Evolutionary conservation across 2,888 invertebrate species (phyloP), one percentile per base, ranked within the genome.

Genomic region (Adela reaumurella): DNA sequence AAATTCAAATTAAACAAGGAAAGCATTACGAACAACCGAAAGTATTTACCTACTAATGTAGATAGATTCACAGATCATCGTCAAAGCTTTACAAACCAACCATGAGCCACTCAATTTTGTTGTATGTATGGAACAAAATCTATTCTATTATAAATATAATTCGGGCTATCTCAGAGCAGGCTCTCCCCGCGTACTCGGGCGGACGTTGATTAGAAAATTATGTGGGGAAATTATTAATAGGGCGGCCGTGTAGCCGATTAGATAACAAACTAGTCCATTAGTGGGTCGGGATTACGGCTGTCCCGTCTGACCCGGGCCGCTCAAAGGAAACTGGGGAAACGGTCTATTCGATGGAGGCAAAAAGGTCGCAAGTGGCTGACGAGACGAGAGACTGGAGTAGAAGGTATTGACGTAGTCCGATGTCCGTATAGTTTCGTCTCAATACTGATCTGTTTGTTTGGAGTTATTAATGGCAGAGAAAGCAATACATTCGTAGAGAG

Each of bases 191-290:
- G 14, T 4, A 8, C 24, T 35, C 59, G 61, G 64, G 67, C 70
- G 70, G 72, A 73, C 72, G 73, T 69, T 76, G 74, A 74, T 74
- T 74, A 74, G 70, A 73, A 74, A 74, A 74, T 73, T 69, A 73
- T 71, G 72, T 72, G 68, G 68, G n/a, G 71, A 74, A 76, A 74
- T 74, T 74, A 74, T 74, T 74, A 74, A 76, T 74, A 74, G 72
- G 71, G 68, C 65, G 62, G 64, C 68, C 62, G 69, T 72, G 72
- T 74, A 69, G 58, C 67, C 72, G 74, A 76, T 76, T 76, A 77
- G 74, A 76, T 76, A 76, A 74, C 74, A 74, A 74, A 76, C 73
- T 76, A 74, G 74, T 74, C 72, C 72, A 74, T 76, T 74, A 74
- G 72, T 65, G 61, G 66, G 64, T 63, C 64, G 64, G 69, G 69